phyloP scores from a whole-genome alignment of 2,113 vertebrate genomes.

The Pelecanoides urinatrix region DNA sequence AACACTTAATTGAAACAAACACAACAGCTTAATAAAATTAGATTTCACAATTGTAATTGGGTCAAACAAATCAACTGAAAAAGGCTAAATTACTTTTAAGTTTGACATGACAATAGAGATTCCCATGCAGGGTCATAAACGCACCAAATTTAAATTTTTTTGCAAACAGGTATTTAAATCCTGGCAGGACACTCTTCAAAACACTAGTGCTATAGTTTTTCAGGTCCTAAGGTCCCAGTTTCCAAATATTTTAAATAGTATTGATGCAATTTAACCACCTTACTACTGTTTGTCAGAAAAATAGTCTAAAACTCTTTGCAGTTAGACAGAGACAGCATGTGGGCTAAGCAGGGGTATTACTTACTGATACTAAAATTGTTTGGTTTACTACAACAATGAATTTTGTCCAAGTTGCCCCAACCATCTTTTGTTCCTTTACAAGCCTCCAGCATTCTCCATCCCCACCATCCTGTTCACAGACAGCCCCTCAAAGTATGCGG shows the following conservation, averaged over 20 bases:
- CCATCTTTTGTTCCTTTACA: background rate
- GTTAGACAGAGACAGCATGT: accelerated
- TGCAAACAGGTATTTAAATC: background rate
- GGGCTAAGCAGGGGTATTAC: background rate
- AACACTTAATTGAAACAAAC: slow-evolving; percentile 60
- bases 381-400: background rate
- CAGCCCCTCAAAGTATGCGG: background rate
- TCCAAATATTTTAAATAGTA: background rate
- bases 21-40: background rate
- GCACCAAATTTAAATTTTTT: background rate
- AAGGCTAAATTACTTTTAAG: background rate
- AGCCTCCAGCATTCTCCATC: background rate
- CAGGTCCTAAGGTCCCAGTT: background rate
- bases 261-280: background rate
- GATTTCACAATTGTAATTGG: background rate
- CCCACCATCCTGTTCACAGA: background rate
- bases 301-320: background rate
- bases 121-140: background rate
- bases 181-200: background rate
- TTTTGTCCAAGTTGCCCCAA: background rate
- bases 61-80: background rate
- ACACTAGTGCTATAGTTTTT: background rate
- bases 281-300: background rate
- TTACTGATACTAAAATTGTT: background rate
- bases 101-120: background rate